phyloP scores from a whole-genome alignment of 2,888 invertebrate species.

The Phasia obesa region DNA sequence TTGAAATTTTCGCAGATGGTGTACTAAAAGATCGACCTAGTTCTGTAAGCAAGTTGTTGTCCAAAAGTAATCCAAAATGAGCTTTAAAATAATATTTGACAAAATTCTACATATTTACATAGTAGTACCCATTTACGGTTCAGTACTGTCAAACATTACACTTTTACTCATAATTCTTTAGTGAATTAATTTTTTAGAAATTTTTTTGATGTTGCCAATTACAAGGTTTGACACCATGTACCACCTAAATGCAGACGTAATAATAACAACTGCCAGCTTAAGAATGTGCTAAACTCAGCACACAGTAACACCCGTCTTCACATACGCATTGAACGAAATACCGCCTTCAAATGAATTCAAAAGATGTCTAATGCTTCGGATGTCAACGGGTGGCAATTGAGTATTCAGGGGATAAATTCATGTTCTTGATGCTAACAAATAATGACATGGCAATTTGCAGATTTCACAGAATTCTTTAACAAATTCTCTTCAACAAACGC shows the following conservation, averaged over 20 bases:
- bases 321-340: slow-evolving; percentile 26
- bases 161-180: background rate
- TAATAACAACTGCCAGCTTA: slow-evolving; percentile 54
- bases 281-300: slow-evolving; percentile 33
- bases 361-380: slow-evolving; percentile 54
- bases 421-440: slow-evolving; percentile 79
- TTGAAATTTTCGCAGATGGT: too few relatives aligned
- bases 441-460: slow-evolving; percentile 81
- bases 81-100: too few relatives aligned
- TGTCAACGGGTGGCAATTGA: slow-evolving; percentile 68
- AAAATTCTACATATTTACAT: too few relatives aligned
- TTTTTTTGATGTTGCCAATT: slow-evolving; percentile 78
- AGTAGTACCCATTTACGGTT: too few relatives aligned
- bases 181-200: slow-evolving; percentile 27
- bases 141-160: too few relatives aligned
- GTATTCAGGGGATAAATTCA: slow-evolving; percentile 68
- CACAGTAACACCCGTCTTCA: slow-evolving; percentile 35
- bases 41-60: too few relatives aligned
- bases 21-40: too few relatives aligned
- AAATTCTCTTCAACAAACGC: slow-evolving; percentile 35
- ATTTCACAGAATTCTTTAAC: slow-evolving; percentile 78
- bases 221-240: slow-evolving; percentile 78
- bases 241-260: slow-evolving; percentile 64
- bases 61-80: too few relatives aligned
- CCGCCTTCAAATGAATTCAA: slow-evolving; percentile 60